A percentile compares a stretch with the other conserved stretches of the same genome.
These are phyloP conservation scores for Drosophila atripex DNA, from an alignment of 2,888 invertebrate genomes.

Conservation along the genomic window DNA sequence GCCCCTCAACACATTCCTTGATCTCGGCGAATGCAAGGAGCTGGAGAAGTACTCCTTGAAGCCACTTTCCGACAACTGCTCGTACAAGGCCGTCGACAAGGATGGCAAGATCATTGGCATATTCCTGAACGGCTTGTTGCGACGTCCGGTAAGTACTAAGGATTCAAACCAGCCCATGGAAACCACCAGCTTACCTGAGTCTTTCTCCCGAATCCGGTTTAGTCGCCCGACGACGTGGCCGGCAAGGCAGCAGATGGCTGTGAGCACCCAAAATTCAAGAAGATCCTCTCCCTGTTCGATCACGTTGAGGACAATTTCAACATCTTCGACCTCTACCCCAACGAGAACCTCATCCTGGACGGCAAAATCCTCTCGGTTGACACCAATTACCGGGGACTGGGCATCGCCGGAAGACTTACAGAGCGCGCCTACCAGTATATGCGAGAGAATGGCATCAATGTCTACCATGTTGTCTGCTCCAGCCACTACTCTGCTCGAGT, in stretches of 20 bases:
- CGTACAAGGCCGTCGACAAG: slow-evolving; percentile 85
- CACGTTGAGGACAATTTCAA: slow-evolving; percentile 84
- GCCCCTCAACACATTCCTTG: slow-evolving; percentile 82
- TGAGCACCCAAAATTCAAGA: slow-evolving; percentile 85
- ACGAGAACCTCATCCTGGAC: slow-evolving; percentile 81
- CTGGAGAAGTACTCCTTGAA: slow-evolving; percentile 85
- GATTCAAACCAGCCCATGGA: rapidly evolving
- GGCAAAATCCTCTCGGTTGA: slow-evolving; percentile 84
- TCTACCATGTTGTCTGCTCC: slow-evolving; percentile 90
- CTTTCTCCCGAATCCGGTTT: neutral
- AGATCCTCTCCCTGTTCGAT: slow-evolving; percentile 85
- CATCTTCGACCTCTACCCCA: slow-evolving; percentile 84
- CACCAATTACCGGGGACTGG: slow-evolving; percentile 82
- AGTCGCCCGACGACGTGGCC: slow-evolving; percentile 50
- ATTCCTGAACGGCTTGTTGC: slow-evolving; percentile 84
- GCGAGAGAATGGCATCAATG: slow-evolving; percentile 81
- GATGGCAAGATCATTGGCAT: slow-evolving; percentile 85
- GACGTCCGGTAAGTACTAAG: slow-evolving; percentile 74
- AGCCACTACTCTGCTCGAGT: slow-evolving; percentile 91
- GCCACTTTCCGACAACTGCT: slow-evolving; percentile 85
- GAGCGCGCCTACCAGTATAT: slow-evolving; percentile 82
- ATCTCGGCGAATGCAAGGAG: slow-evolving; percentile 84
- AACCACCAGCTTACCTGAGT: neutral
- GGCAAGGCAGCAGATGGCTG: slow-evolving; percentile 79
- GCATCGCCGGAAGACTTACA: slow-evolving; percentile 83